Conservation (phyloP, 2,888 invertebrate species). For the Erebia aethiops region DNA sequence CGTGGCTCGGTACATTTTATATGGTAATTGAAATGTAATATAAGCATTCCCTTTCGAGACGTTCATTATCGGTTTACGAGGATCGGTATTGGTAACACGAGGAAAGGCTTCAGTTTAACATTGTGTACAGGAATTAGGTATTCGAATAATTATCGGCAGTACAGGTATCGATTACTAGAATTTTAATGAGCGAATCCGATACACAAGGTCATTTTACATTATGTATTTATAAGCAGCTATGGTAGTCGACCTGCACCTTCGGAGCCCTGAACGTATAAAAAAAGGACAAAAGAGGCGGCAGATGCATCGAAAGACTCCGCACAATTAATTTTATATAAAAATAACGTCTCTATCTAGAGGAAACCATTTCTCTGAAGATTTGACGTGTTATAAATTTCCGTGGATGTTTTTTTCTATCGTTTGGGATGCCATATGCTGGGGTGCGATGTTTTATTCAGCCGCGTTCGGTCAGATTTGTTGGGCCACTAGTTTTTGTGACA, state of each 20-base stretch:
- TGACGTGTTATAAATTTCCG: constrained; percentile 81
- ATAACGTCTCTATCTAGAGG: constrained; percentile 78
- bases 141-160: constrained; percentile 64
- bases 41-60: constrained; percentile 67
- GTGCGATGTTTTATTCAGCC: constrained; percentile 56
- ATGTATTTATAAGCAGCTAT: constrained; percentile 32
- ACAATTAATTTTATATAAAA: constrained; percentile 79
- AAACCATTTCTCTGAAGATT: constrained; percentile 78
- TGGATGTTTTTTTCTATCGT: constrained; percentile 61
- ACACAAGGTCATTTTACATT: constrained; percentile 41
- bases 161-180: constrained; percentile 64
- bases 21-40: constrained; percentile 82
- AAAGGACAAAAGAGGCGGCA: constrained; percentile 65
- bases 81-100: constrained; percentile 56
- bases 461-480: constrained; percentile 43
- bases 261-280: constrained; percentile 33
- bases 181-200: constrained; percentile 66
- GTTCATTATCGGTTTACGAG: constrained; percentile 71
- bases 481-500: constrained; percentile 35
- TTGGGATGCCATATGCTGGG: constrained; percentile 58
- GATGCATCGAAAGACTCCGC: constrained; percentile 65
- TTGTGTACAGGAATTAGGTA: constrained; percentile 53
- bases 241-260: constrained; percentile 36
- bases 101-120: constrained; percentile 44
- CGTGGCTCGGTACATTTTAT: constrained; percentile 73